These are phyloP conservation scores for Diachasma alloeum DNA, from an alignment of 1,140 invertebrate species.

Conservation along the genomic window DNA sequence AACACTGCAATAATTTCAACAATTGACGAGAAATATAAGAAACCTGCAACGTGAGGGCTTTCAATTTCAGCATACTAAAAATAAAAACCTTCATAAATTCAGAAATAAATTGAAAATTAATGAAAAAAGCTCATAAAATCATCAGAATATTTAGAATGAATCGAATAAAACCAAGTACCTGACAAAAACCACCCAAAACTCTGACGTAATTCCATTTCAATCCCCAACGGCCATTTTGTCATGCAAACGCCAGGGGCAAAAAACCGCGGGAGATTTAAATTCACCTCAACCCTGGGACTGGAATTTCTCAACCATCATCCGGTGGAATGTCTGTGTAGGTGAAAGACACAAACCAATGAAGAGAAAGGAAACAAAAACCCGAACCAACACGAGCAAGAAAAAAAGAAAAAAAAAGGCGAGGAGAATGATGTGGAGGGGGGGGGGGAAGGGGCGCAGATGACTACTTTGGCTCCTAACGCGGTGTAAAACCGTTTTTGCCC, in stretches of 20 bases:
- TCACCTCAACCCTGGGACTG: neutral
- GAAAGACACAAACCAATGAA: neutral
- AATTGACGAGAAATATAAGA: no score
- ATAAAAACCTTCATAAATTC: no score
- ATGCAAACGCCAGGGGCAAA: neutral
- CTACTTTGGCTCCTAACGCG: constrained; percentile 32
- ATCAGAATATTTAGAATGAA: no score
- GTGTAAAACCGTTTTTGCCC: constrained; percentile 38
- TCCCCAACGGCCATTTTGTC: neutral
- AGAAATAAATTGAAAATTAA: no score
- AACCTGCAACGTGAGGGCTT: no score
- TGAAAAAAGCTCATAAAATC: no score
- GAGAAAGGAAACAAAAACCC: neutral
- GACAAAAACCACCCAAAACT: no score
- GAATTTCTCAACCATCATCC: neutral
- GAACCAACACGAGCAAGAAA: neutral
- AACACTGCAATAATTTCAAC: no score
- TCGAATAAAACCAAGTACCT: no score
- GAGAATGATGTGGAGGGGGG: neutral
- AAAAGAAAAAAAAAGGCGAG: neutral
- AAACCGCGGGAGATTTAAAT: constrained; percentile 12
- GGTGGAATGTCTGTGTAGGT: neutral
- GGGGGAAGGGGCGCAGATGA: constrained; percentile 15
- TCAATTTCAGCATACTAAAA: no score
- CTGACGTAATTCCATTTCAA: neutral